phyloP scores from a whole-genome alignment of 2,888 invertebrate genomes.

The Lasiommata megera region DNA sequence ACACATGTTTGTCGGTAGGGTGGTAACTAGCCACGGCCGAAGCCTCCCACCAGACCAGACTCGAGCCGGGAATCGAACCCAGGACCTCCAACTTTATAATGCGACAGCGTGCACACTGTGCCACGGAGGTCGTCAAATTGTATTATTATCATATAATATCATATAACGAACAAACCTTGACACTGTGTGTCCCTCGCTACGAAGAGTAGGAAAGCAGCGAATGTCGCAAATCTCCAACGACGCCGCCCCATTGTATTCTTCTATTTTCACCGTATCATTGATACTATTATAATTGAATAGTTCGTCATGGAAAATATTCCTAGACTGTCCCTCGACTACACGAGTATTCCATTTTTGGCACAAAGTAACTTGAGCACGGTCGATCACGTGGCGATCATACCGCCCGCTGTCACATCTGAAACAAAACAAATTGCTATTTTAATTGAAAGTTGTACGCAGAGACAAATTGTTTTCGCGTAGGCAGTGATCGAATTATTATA shows the following conservation, averaged over 20 bases:
- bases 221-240: constrained; percentile 70
- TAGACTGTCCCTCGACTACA: constrained; percentile 18
- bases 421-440: constrained; percentile 45
- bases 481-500: neutral
- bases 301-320: constrained; percentile 21
- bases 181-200: constrained; percentile 66
- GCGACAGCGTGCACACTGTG: too few species aligned
- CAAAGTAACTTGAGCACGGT: constrained; percentile 30
- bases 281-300: constrained; percentile 33
- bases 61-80: too few species aligned
- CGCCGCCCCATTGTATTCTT: constrained; percentile 66
- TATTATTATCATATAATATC: too few species aligned
- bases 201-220: constrained; percentile 68
- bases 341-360: constrained; percentile 29
- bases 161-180: constrained; percentile 57
- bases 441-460: neutral
- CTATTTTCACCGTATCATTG: constrained; percentile 72
- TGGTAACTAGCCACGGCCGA: too few species aligned
- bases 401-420: constrained; percentile 64
- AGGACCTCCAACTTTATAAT: too few species aligned
- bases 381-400: constrained; percentile 49
- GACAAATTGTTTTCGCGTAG: neutral
- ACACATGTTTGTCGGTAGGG: too few species aligned
- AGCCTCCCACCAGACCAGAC: too few species aligned
- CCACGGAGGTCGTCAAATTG: too few species aligned